Percentiles rank a stretch among this genome's conserved stretches.
These are phyloP conservation scores for Loriculus beryllinus DNA, from an alignment of 2,797 vertebrate species.

Conservation along the genomic window DNA sequence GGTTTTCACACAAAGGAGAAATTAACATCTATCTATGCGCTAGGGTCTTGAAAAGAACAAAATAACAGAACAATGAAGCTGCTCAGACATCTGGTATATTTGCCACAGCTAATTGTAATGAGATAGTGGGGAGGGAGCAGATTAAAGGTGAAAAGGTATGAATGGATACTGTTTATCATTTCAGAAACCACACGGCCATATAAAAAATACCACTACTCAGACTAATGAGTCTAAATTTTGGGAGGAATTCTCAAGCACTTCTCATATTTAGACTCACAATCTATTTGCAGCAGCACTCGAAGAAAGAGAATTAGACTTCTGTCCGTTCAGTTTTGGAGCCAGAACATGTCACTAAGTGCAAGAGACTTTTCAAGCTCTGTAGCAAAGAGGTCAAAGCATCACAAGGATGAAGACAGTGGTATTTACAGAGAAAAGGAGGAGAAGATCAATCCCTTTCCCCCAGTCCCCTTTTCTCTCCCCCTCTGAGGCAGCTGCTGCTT, in stretches of 20 bases:
- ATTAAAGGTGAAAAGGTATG: constrained; percentile 15
- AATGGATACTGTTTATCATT: constrained; percentile 3
- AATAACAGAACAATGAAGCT: constrained; percentile 39
- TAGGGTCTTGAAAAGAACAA: constrained; percentile 13
- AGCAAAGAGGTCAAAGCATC: constrained; percentile 41
- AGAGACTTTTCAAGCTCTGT: constrained; percentile 44
- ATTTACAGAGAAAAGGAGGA: constrained; percentile 39
- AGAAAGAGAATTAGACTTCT: constrained; percentile 41
- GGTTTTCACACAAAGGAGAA: constrained; percentile 50
- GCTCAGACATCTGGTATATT: constrained; percentile 37
- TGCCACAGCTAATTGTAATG: constrained; percentile 6
- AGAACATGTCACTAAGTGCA: constrained; percentile 60
- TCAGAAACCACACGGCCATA: not conserved
- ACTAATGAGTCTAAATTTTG: not conserved
- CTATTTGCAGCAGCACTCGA: not conserved
- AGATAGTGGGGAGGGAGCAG: constrained; percentile 9
- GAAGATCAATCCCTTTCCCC: constrained; percentile 24
- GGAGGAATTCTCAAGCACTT: not conserved
- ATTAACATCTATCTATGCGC: constrained; percentile 33
- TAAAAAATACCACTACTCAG: not conserved
- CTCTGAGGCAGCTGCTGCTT: constrained; percentile 1
- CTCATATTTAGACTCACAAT: not conserved
- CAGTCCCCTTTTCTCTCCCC: not conserved
- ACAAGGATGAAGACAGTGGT: not conserved
- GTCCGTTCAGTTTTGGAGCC: constrained; percentile 19